These are phyloP conservation scores for Macquaria australasica DNA, from an alignment of 2,113 vertebrate genomes.

Conservation along the genomic window DNA sequence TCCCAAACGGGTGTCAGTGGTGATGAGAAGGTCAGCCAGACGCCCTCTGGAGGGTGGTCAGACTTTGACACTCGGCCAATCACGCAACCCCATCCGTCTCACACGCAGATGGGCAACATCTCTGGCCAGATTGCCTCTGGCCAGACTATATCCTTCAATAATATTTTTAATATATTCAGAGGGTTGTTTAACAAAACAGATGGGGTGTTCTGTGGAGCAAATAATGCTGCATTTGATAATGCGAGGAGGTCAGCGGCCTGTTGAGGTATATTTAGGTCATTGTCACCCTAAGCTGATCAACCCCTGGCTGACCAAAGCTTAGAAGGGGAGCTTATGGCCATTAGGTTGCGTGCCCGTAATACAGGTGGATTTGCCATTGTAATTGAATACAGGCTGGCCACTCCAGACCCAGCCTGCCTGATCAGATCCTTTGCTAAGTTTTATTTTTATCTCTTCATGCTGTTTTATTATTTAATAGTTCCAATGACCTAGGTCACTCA, in stretches of 20 bases:
- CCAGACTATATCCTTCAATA: slow-evolving; percentile 52
- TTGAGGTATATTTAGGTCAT: slow-evolving; percentile 76
- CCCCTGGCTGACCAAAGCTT: slow-evolving; percentile 65
- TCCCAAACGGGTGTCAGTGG: slow-evolving; percentile 48
- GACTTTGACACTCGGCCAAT: slow-evolving; percentile 68
- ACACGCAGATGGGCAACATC: slow-evolving; percentile 73
- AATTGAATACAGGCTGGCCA: slow-evolving; percentile 46
- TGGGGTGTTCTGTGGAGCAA: slow-evolving; percentile 55
- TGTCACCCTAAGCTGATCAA: slow-evolving; percentile 75
- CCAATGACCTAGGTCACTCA: background rate
- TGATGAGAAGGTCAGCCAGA: slow-evolving; percentile 77
- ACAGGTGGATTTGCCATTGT: slow-evolving; percentile 72
- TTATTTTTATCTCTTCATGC: slow-evolving; percentile 17
- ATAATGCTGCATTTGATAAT: slow-evolving; percentile 67
- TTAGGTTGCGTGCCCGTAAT: slow-evolving; percentile 43
- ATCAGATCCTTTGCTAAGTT: background rate
- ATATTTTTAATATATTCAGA: slow-evolving; percentile 68
- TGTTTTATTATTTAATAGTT: slow-evolving; percentile 31
- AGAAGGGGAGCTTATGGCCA: slow-evolving; percentile 66
- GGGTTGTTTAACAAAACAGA: slow-evolving; percentile 68
- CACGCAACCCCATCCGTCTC: slow-evolving; percentile 45
- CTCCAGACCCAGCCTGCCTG: background rate
- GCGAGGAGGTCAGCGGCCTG: slow-evolving; percentile 51
- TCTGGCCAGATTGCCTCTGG: slow-evolving; percentile 66
- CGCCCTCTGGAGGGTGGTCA: slow-evolving; percentile 68